A percentile compares a stretch with the other conserved stretches of the same genome.
Conservation (phyloP, 2,797 vertebrate species). For the Enteromius viviparus region DNA sequence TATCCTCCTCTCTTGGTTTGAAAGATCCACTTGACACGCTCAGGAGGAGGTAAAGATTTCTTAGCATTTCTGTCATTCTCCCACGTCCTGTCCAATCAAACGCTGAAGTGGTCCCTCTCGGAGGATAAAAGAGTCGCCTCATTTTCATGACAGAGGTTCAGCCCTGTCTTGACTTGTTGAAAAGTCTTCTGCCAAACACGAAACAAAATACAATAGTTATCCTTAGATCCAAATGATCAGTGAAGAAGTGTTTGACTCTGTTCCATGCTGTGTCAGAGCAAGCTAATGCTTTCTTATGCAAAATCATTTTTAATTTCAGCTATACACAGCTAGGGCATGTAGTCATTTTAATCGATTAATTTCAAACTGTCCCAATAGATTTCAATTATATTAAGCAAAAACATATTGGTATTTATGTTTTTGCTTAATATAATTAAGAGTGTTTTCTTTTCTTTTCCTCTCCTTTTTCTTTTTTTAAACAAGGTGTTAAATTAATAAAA, state of each 20-base stretch:
- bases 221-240: background rate
- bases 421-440: background rate
- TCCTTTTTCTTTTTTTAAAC: no score
- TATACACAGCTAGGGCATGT: background rate
- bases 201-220: conserved; percentile 8
- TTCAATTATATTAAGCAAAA: background rate
- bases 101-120: conserved; percentile 57
- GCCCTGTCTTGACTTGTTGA: conserved; percentile 54
- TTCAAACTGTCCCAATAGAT: background rate
- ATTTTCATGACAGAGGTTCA: conserved; percentile 52
- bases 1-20: conserved; percentile 51
- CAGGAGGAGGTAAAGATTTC: conserved; percentile 57
- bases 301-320: background rate
- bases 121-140: conserved; percentile 61
- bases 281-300: background rate
- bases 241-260: background rate
- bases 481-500: no score
- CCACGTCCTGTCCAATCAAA: conserved; percentile 55
- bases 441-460: background rate
- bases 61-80: conserved; percentile 61
- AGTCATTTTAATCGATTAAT: background rate
- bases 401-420: background rate
- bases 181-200: conserved; percentile 38
- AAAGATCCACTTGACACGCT: conserved; percentile 61
- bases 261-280: background rate